Percentiles rank a stretch among this genome's conserved stretches.
Conservation (phyloP, 2,113 vertebrate genomes). For the Stigmatopora nigra region DNA sequence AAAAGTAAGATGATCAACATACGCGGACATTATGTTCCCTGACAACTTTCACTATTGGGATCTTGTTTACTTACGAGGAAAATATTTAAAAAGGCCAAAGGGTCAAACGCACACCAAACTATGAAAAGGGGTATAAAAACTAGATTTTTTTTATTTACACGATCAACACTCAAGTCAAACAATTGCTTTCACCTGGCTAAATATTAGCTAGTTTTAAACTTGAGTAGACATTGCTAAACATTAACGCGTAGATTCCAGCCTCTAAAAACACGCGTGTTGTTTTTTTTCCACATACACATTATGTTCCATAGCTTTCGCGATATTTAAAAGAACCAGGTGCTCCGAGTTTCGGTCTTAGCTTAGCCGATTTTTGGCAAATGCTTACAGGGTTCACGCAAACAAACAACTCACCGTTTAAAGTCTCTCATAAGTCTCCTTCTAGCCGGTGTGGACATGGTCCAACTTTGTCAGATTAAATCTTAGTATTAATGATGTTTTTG, state of each 20-base stretch:
- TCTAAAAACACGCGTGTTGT: neutral
- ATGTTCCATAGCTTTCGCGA: neutral
- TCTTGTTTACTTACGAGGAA: neutral
- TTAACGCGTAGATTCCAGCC: neutral
- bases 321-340: neutral
- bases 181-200: neutral
- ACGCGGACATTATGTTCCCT: neutral
- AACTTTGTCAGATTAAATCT: neutral
- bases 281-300: neutral
- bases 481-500: neutral
- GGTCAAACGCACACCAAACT: neutral
- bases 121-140: neutral
- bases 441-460: slow-evolving; percentile 88
- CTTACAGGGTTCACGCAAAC: slow-evolving; percentile 7
- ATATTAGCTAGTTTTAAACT: neutral
- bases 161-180: neutral
- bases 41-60: neutral
- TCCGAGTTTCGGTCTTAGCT: neutral
- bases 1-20: neutral
- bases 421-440: slow-evolving; percentile 92
- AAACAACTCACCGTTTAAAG: slow-evolving; percentile 83
- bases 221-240: neutral
- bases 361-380: slow-evolving; percentile 46
- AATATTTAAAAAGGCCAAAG: neutral
- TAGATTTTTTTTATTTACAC: too few relatives aligned